phyloP scores from a whole-genome alignment of 2,113 vertebrate species.

The Hoplias malabaricus region DNA sequence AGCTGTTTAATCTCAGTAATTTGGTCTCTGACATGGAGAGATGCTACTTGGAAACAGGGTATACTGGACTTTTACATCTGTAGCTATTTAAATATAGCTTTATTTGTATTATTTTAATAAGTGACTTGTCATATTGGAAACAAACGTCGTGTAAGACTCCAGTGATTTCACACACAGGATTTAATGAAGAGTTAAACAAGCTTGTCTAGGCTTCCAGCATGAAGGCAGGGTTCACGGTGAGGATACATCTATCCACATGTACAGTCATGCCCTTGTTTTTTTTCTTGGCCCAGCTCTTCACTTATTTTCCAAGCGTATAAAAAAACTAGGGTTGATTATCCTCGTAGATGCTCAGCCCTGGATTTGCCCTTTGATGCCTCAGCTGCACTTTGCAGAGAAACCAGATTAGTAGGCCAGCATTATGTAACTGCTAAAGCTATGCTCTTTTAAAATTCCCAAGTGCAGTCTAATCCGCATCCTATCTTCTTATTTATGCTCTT shows the following conservation, averaged over 20 bases:
- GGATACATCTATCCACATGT: not conserved
- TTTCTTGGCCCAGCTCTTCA: not conserved
- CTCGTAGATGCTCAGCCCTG: constrained; percentile 45
- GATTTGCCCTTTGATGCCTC: not conserved
- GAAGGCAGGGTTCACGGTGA: not conserved
- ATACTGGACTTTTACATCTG: no score
- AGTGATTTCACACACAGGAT: no score
- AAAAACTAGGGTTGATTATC: not conserved
- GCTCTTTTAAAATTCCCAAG: not conserved
- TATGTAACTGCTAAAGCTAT: constrained; percentile 53
- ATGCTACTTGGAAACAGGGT: no score
- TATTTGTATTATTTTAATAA: no score
- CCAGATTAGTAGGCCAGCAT: constrained; percentile 68
- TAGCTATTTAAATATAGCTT: no score
- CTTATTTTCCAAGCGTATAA: not conserved
- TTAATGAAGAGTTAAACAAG: not conserved
- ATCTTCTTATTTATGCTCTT: not conserved
- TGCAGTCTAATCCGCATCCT: constrained; percentile 3
- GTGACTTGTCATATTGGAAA: no score
- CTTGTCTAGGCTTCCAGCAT: not conserved
- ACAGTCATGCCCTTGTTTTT: not conserved
- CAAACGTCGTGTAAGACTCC: no score
- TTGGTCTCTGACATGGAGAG: no score
- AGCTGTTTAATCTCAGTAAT: not conserved
- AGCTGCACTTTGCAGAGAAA: constrained; percentile 49